Evolutionary conservation across 37 sponge, comb jelly and placozoan genomes (phyloP).

Genomic region (Haliclona indistincta): DNA sequence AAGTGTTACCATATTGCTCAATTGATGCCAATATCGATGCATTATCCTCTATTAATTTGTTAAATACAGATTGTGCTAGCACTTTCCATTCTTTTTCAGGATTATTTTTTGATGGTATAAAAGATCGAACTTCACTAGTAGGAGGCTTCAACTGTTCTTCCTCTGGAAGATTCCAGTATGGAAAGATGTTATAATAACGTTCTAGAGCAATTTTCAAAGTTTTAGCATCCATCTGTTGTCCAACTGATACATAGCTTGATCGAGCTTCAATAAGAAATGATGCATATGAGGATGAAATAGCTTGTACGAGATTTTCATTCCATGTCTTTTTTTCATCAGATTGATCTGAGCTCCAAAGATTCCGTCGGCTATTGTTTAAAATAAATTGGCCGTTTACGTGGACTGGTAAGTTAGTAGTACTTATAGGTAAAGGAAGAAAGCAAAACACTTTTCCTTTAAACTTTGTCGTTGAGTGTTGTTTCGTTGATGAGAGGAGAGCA

Average conservation of each 20-base stretch:
- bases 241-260: not conserved
- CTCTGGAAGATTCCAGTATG: not conserved
- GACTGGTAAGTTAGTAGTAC: slow-evolving; percentile 27
- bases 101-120: not conserved
- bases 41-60: not conserved
- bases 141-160: not conserved
- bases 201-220: not conserved
- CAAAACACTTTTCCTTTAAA: slow-evolving; percentile 41
- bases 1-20: not conserved
- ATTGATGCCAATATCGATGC: not conserved
- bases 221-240: too few relatives aligned
- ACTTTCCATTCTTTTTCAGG: not conserved
- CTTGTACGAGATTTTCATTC: slow-evolving; percentile 43
- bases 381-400: slow-evolving; percentile 66
- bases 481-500: slow-evolving; percentile 13
- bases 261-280: slow-evolving; percentile 9
- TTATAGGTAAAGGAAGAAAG: slow-evolving; percentile 62
- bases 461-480: too few relatives aligned
- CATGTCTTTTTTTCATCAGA: slow-evolving; percentile 23
- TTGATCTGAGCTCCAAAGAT: slow-evolving; percentile 15
- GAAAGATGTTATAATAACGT: slow-evolving; percentile 19
- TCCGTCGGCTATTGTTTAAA: slow-evolving; percentile 23
- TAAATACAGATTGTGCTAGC: not conserved
- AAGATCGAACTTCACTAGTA: not conserved
- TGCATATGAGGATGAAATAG: slow-evolving; percentile 60